Evolutionary conservation across 2,888 invertebrate genomes (phyloP).

Genomic region (Norana najaformis): DNA sequence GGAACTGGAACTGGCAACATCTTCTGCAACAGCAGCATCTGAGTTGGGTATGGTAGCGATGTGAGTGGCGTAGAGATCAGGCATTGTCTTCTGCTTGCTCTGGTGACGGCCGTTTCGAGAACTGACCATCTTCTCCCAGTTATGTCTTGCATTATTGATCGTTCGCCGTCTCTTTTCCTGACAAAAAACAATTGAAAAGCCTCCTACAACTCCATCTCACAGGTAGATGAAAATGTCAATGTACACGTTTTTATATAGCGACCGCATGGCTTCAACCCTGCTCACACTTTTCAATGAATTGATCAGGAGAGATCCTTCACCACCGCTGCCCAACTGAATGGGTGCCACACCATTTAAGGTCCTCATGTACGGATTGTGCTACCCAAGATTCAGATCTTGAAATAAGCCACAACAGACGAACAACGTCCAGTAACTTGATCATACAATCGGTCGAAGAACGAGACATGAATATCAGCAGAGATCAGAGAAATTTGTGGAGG

Average conservation of each 20-base stretch:
- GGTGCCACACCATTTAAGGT: too few species aligned
- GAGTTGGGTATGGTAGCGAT: conserved; percentile 52
- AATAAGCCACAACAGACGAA: background rate
- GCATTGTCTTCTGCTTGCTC: conserved; percentile 43
- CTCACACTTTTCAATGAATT: too few species aligned
- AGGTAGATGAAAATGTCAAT: too few species aligned
- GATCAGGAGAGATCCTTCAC: too few species aligned
- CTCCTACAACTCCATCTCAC: background rate
- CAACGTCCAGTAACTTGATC: background rate
- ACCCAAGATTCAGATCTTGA: too few species aligned
- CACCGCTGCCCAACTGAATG: too few species aligned
- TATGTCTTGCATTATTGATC: conserved; percentile 60
- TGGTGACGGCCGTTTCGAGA: conserved; percentile 48
- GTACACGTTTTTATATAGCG: too few species aligned
- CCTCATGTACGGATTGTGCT: too few species aligned
- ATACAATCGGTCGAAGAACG: background rate
- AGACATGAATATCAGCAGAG: background rate
- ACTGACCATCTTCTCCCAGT: conserved; percentile 61
- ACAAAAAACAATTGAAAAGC: background rate
- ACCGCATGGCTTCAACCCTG: too few species aligned
- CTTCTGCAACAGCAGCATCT: conserved; percentile 25
- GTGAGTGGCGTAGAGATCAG: conserved; percentile 59
- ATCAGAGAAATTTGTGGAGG: background rate
- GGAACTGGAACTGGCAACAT: background rate
- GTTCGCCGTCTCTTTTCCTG: conserved; percentile 60